Evolutionary conservation across 92 coral and sea anemone genomes (phyloP).

Genomic region (Paragorgia papillata): DNA sequence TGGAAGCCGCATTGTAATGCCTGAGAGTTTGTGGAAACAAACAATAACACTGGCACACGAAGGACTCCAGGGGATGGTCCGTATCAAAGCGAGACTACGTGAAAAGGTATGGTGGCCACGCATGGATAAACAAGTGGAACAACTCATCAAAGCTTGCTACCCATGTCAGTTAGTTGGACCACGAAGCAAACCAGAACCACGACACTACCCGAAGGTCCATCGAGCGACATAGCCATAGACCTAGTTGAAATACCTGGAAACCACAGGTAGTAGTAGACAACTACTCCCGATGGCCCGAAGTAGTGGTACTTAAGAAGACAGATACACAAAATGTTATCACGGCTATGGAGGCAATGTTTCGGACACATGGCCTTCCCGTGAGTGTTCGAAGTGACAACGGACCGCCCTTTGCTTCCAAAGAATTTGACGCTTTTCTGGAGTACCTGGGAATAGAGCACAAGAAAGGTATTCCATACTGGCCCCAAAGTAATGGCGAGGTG

Average conservation of each 20-base stretch:
- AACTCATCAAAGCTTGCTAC: too few relatives aligned
- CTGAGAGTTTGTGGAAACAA: constrained; percentile 2
- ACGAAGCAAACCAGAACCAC: constrained; percentile 66
- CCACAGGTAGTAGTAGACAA: constrained; percentile 63
- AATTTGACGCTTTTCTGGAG: constrained; percentile 64
- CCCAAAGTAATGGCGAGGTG: too few relatives aligned
- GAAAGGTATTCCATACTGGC: too few relatives aligned
- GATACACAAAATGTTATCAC: constrained; percentile 54
- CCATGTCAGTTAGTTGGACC: too few relatives aligned
- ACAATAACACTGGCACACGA: constrained; percentile 14
- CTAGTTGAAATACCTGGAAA: constrained; percentile 47
- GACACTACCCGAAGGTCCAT: constrained; percentile 62
- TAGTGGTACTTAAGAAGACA: constrained; percentile 61
- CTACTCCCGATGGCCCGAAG: constrained; percentile 71
- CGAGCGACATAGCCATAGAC: constrained; percentile 61
- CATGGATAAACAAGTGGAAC: too few relatives aligned
- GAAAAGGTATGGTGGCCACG: too few relatives aligned
- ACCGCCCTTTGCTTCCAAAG: too few relatives aligned
- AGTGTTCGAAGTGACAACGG: too few relatives aligned
- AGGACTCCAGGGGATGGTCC: too few relatives aligned
- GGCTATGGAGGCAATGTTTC: constrained; percentile 60
- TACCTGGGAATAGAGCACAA: too few relatives aligned
- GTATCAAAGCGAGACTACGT: too few relatives aligned
- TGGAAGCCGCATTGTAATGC: constrained; percentile 29
- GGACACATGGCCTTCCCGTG: too few relatives aligned